A percentile compares a stretch with the other conserved stretches of the same genome.
Conservation (phyloP, 2,113 vertebrate species). For the Cebus imitator region DNA sequence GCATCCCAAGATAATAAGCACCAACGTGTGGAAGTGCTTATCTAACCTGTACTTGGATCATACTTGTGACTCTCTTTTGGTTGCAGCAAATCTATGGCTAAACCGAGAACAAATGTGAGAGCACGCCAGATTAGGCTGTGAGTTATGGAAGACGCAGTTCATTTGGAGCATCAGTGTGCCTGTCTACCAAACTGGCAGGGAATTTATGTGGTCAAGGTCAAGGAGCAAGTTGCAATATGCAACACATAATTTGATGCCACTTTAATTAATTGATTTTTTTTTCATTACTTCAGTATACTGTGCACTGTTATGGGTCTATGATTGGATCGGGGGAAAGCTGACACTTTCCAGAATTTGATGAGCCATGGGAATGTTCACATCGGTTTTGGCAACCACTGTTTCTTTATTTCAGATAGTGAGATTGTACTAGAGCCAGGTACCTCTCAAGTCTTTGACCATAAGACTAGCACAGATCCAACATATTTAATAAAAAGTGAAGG, state of each 20-base stretch:
- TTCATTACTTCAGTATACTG: not conserved
- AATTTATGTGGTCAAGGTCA: not conserved
- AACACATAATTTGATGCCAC: not conserved
- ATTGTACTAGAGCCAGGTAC: not conserved
- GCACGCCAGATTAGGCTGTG: not conserved
- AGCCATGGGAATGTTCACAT: not conserved
- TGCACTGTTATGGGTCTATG: not conserved
- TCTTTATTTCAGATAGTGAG: not conserved
- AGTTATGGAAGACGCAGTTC: not conserved
- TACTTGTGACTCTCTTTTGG: not conserved
- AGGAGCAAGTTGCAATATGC: not conserved
- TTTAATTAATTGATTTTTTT: not conserved
- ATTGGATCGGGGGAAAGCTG: not conserved
- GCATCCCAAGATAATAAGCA: not conserved
- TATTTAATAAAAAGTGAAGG: not conserved
- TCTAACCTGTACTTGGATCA: not conserved
- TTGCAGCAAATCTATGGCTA: not conserved
- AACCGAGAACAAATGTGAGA: not conserved
- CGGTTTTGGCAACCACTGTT: not conserved
- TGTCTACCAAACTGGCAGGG: not conserved
- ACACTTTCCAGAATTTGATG: not conserved
- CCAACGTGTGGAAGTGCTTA: not conserved
- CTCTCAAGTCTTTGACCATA: not conserved
- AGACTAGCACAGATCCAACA: not conserved
- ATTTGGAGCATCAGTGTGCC: not conserved